Conservation (phyloP, 2,797 vertebrate genomes). For the Poeciliopsis turneri region DNA sequence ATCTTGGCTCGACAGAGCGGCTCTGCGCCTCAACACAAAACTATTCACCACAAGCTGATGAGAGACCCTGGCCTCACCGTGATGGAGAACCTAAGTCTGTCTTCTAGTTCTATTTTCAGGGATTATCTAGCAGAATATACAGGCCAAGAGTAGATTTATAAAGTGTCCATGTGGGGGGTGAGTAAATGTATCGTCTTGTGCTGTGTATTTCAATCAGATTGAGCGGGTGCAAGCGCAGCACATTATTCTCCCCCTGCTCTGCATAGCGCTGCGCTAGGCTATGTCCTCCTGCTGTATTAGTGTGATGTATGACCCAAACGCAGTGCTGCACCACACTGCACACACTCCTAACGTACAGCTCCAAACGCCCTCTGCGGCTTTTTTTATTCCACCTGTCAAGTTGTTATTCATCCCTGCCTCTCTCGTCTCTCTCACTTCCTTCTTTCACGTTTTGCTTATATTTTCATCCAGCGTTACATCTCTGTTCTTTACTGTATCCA, state of each 20-base stretch:
- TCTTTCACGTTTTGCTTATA: constrained; percentile 67
- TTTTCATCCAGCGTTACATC: constrained; percentile 62
- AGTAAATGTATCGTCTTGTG: constrained; percentile 68
- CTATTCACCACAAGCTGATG: constrained; percentile 20
- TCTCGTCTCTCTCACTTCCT: constrained; percentile 35
- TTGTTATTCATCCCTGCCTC: constrained; percentile 73
- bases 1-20: constrained; percentile 25
- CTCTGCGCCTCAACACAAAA: constrained; percentile 26
- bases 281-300: constrained; percentile 78
- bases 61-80: constrained; percentile 29
- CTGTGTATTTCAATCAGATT: constrained; percentile 79
- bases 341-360: constrained; percentile 64
- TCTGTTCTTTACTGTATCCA: constrained; percentile 67
- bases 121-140: constrained; percentile 61
- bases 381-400: constrained; percentile 78
- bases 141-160: constrained; percentile 68
- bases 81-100: constrained; percentile 55
- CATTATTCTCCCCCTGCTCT: constrained; percentile 78
- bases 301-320: constrained; percentile 79
- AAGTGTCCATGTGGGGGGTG: constrained; percentile 68
- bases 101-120: constrained; percentile 50
- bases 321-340: constrained; percentile 58
- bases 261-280: constrained; percentile 77
- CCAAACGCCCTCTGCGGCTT: constrained; percentile 67
- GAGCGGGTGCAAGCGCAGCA: constrained; percentile 79